These are phyloP conservation scores for Perithous albicinctus DNA, from an alignment of 2,888 invertebrate species.

Conservation along the genomic window DNA sequence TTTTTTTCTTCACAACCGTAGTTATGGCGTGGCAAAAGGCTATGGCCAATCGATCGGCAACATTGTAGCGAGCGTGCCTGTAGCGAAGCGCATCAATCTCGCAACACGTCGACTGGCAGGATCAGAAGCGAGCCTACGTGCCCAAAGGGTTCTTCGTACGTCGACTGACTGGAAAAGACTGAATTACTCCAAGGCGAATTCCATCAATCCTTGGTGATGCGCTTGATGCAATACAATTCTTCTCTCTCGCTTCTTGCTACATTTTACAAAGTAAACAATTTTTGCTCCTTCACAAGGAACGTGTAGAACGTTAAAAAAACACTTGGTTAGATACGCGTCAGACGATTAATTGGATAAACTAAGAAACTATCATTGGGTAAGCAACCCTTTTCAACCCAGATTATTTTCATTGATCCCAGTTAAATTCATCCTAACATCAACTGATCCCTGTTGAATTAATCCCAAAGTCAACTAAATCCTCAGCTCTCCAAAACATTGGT, in stretches of 20 bases:
- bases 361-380: too few relatives aligned
- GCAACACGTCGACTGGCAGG: background rate
- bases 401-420: too few relatives aligned
- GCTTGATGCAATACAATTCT: background rate
- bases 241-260: background rate
- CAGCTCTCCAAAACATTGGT: too few relatives aligned
- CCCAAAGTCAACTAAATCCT: too few relatives aligned
- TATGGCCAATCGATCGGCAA: background rate
- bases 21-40: too few relatives aligned
- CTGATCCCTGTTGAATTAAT: too few relatives aligned
- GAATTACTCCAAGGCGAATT: background rate
- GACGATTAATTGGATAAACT: too few relatives aligned
- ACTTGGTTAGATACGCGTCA: too few relatives aligned
- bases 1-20: background rate
- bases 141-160: background rate
- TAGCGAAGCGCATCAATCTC: slow-evolving; percentile 12
- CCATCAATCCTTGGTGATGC: background rate
- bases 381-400: too few relatives aligned
- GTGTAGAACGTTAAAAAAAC: background rate
- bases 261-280: background rate
- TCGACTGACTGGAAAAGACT: background rate
- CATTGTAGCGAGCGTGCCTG: background rate
- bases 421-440: too few relatives aligned
- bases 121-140: background rate
- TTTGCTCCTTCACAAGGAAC: background rate